A percentile compares a stretch with the other conserved stretches of the same genome.
Evolutionary conservation across 2,113 vertebrate species (phyloP).

Genomic region (Cepphus grylle): DNA sequence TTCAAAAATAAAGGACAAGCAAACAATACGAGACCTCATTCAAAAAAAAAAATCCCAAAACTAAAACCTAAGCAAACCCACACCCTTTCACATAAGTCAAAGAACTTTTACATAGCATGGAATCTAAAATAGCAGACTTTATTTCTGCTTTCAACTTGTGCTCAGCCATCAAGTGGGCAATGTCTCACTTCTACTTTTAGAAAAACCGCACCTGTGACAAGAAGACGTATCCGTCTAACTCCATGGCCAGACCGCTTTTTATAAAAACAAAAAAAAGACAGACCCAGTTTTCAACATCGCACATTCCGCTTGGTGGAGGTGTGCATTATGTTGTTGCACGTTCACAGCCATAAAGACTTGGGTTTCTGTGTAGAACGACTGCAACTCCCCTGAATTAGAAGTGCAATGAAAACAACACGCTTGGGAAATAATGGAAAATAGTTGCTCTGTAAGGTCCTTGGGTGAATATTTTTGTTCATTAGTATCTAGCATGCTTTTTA

Average conservation of each 20-base stretch:
- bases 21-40: background rate
- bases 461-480: background rate
- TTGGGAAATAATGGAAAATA: background rate
- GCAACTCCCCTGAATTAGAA: background rate
- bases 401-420: background rate
- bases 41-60: background rate
- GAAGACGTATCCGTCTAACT: background rate
- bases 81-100: background rate
- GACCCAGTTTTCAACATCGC: background rate
- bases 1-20: background rate
- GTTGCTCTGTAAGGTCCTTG: background rate
- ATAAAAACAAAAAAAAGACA: background rate
- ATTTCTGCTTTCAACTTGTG: background rate
- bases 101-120: accelerated
- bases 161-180: background rate
- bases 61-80: background rate
- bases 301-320: background rate
- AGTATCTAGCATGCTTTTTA: background rate
- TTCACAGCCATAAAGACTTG: background rate
- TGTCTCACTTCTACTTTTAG: background rate
- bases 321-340: background rate
- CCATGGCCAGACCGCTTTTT: background rate
- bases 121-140: background rate
- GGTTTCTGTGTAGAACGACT: background rate
- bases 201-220: background rate